These are phyloP conservation scores for Lithobates sylvaticus DNA, from an alignment of 2,797 vertebrate genomes.

Conservation along the genomic window DNA sequence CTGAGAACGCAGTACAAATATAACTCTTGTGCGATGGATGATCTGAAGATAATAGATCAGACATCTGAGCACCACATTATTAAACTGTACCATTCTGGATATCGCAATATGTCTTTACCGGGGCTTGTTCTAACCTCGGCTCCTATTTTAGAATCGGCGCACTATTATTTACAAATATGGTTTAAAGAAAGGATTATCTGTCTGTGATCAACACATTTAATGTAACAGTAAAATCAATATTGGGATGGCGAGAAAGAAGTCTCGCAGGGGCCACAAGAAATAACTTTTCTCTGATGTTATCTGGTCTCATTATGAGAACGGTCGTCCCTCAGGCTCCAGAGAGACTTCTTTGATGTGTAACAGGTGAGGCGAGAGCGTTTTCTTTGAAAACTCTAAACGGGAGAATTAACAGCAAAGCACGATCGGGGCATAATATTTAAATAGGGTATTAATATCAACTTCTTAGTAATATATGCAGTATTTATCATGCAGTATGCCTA, in stretches of 20 bases:
- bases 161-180: not conserved
- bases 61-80: not conserved
- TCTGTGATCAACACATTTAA: conserved; percentile 44
- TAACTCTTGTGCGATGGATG: not conserved
- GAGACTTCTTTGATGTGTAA: conserved; percentile 45
- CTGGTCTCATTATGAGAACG: conserved; percentile 45
- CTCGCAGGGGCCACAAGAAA: conserved; percentile 39
- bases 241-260: conserved; percentile 31
- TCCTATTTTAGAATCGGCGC: not conserved
- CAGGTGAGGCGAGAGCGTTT: conserved; percentile 20
- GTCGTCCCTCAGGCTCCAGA: conserved; percentile 16
- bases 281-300: conserved; percentile 45
- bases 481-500: not conserved
- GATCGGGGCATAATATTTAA: not conserved
- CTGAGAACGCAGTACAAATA: not conserved
- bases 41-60: not conserved
- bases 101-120: not conserved
- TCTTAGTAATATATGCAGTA: not conserved
- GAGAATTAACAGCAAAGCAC: conserved; percentile 19
- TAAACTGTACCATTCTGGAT: not conserved
- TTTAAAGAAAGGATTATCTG: conserved; percentile 33
- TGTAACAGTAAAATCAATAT: conserved; percentile 50
- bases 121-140: not conserved
- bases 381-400: conserved; percentile 4
- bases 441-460: not conserved